Base-by-base conservation (phyloP, 2,113 vertebrate genomes). In the Neodon shergylaensis region DNA sequence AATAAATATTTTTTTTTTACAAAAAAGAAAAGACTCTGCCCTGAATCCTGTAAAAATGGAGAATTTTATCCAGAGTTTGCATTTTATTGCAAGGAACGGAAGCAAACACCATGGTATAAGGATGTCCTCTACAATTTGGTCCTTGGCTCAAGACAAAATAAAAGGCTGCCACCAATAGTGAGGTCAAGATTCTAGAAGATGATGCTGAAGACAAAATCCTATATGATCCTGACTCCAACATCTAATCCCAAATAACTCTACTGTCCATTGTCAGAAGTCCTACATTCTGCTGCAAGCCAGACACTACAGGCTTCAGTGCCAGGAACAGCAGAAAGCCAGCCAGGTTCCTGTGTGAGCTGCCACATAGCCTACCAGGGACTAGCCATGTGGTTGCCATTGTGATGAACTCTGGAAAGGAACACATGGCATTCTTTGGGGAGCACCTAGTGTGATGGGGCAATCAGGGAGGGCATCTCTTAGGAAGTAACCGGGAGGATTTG, bases 361-460 rank as follows among this genome's bases (percentile, higher is more conserved):
- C 7, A 31, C 0, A 22, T 6, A 17, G 22, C 21, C 72, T 52
- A 3, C 16, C 14, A 31, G 28, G 14, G n/a, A 65, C 5, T 68
- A 26, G 26, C 21, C 31, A 1, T 33, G 1, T 5, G 17, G 3
- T 17, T 39, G 47, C 0, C 5, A 4, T 3, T 49, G 4, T n/a
- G 31, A 21, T 47, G 24, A 92, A 47, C 11, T 8, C 36, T 2
- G 0, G n/a, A 36, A n/a, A 31, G n/a, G 44, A 61, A 82, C 33
- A 65, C 39, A 49, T 11, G 36, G 49, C 58, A 49, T 42, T 33
- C 49, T 63, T 31, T 8, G 39, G 79, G 72, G 7, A n/a, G 19
- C 3, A 28, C 21, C 65, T 3, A 13, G 36, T 61, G n/a, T 17
- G 7, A 14, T 26, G 7, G 26, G 39, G 31, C 9, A 42, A 9